Evolutionary conservation across 2,113 vertebrate species (phyloP), one percentile per base, ranked within the genome.

Genomic region (Benitochromis conjunctus): DNA sequence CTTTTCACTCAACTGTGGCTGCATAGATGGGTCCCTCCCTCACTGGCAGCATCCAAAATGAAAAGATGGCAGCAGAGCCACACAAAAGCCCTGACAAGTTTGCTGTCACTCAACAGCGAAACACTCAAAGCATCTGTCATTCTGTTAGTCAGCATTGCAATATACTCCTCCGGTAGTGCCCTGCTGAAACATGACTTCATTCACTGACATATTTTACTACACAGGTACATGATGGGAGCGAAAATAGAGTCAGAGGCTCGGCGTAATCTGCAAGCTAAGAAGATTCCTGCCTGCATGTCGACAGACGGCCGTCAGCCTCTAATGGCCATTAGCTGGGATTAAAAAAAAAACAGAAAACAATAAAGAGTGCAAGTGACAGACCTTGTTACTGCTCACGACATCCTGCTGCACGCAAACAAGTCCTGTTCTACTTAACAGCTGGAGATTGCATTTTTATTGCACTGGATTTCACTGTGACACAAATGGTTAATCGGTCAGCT

Each of bases 71-170:
- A 88, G 85, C 83, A 60, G 55, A 81, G 87, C 81, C 84, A 12
- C 84, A 91, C 87, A 93, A 89, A 92, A 89, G 88, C 82, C 57
- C 84, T 84, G 92, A 93, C 94, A 92, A 92, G 90, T 94, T 84
- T 87, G 86, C 89, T 93, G 93, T 93, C 95, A 94, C 88, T 95
- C 92, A 90, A 88, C 85, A 46, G 80, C 2, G 2, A 91, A 86
- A 85, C 78, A 80, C 86, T 94, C 92, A 91, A 86, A 91, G 91
- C 89, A 86, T 88, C 83, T 86, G 92, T 89, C 94, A 90, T 41
- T 86, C 85, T 84, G 88, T 88, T 88, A 93, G 90, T 94, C 93
- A 91, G 94, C 92, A 87, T 5, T 64, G 82, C 87, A 81, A 83
- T 87, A 31, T 84, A 80, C 88, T 91, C 88, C 83, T 94, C 84